Evolutionary conservation across 2,113 vertebrate species (phyloP), one percentile per base, ranked within the genome.

Genomic region (Promerops cafer): DNA sequence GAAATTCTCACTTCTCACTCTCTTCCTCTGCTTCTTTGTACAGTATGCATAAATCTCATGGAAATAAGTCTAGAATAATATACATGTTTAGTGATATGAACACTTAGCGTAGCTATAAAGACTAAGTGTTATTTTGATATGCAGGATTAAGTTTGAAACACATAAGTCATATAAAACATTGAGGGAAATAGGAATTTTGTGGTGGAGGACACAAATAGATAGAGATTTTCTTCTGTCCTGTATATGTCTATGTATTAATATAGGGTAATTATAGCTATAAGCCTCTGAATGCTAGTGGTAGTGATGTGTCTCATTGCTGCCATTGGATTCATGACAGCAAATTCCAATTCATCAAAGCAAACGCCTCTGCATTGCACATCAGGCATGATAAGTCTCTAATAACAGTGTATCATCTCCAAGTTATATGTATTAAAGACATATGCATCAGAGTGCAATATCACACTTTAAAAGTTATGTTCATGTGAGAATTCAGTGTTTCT

Each of bases 271-370:
- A 81, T 70, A 78, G 26, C 71, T 84, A 90, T 90, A 84, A 97
- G 39, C 33, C 42, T 42, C 65, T 84, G 85, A 81, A 68, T 85
- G 57, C 39, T 47, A 80, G 35, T 56, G 78, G 20, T 49, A 85
- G 63, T 27, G 85, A 87, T 52, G 56, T 77, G 23, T 94, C 61
- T 96, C 77, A 53, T 35, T 93, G 83, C 93, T 92, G 91, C 79
- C 57, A 77, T 72, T 91, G 26, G 50, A 86, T 93, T 96, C 69
- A 59, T 76, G 70, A 93, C 88, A 96, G 76, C 65, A 95, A 93
- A 88, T 82, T 93, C 87, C 42, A 92, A 50, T 95, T 97, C 66
- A 90, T 97, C 94, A 97, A 96, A 95, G 77, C 78, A 92, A 97
- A 93, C 27, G 71, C 92, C 79, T 94, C 81, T 92, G 61, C 65